phyloP scores from a whole-genome alignment of 2,888 invertebrate species.

The Drosophila neonasuta region DNA sequence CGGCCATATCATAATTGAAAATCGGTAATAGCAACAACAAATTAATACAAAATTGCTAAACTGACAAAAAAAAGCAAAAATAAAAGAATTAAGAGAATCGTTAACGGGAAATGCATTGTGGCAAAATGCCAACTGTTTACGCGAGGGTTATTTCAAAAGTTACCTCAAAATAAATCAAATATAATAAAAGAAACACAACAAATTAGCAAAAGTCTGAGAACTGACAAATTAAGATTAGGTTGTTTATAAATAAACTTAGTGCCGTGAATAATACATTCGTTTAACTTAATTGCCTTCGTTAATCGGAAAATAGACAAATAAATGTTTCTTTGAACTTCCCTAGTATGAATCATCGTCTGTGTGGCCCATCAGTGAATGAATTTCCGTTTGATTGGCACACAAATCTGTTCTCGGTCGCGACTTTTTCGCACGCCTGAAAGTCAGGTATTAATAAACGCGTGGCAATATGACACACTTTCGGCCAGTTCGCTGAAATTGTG shows the following conservation, averaged over 20 bases:
- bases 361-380: conserved; percentile 24
- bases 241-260: not conserved
- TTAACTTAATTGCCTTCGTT: not conserved
- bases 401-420: conserved; percentile 45
- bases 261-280: not conserved
- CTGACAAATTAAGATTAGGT: conserved; percentile 2
- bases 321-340: conserved; percentile 33
- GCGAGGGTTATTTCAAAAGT: conserved; percentile 25
- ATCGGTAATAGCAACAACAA: conserved; percentile 51
- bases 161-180: not conserved
- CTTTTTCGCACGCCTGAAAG: conserved; percentile 51
- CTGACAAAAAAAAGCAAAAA: conserved; percentile 11
- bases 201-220: not conserved
- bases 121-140: conserved; percentile 25
- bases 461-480: conserved; percentile 52
- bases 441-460: conserved; percentile 68
- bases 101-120: conserved; percentile 32
- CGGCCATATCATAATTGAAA: conserved; percentile 63
- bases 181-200: not conserved
- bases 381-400: conserved; percentile 57
- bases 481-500: conserved; percentile 56
- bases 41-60: conserved; percentile 47
- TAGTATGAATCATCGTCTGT: conserved; percentile 47
- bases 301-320: conserved; percentile 20
- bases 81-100: not conserved